Base-by-base conservation (phyloP, 2,113 vertebrate genomes). In the Salminus brasiliensis region DNA sequence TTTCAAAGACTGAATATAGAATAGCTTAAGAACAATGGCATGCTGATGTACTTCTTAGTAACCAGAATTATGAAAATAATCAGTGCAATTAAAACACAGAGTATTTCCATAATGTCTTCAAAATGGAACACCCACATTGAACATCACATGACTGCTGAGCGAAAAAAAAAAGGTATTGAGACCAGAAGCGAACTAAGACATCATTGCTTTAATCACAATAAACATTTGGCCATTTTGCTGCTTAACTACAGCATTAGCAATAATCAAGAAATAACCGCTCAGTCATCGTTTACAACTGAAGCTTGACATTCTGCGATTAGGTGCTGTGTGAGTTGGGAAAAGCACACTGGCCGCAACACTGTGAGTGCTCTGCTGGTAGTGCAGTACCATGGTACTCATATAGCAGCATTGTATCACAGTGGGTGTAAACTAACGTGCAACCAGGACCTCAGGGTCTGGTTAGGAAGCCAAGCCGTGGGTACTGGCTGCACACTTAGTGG, bases 271-370 rank as follows among this genome's bases (percentile, higher is more conserved):
- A 41, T 23, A 32, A 8, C 6, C 85, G 85, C 74, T 60, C 7
- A 78, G 27, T 69, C 53, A 81, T 39, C 11, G 25, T 63, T 34
- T 21, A 32, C 27, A 74, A 45, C 10, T n/a, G 23, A 52, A n/a
- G 81, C 63, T 32, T 74, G 43, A 25, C 45, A 60, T 70, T 76
- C 78, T 87, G 85, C 87, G 66, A 89, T 86, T 74, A 81, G 78
- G 76, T 81, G 86, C 90, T 93, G 93, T 93, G 92, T 93, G 92
- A 88, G 92, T 92, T 94, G 92, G 92, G 92, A 84, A 83, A 88
- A 92, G 87, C 84, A 13, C 91, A 86, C 89, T 79, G 87, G 67
- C 90, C 87, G 36, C 72, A 73, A 43, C 74, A 18, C 74, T 79
- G 76, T 85, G 52, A 69, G 71, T 81, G 81, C 82, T 18, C 78